Evolutionary conservation across 2,797 vertebrate species (phyloP), one percentile per base, ranked within the genome.

Genomic region (Lutra lutra): DNA sequence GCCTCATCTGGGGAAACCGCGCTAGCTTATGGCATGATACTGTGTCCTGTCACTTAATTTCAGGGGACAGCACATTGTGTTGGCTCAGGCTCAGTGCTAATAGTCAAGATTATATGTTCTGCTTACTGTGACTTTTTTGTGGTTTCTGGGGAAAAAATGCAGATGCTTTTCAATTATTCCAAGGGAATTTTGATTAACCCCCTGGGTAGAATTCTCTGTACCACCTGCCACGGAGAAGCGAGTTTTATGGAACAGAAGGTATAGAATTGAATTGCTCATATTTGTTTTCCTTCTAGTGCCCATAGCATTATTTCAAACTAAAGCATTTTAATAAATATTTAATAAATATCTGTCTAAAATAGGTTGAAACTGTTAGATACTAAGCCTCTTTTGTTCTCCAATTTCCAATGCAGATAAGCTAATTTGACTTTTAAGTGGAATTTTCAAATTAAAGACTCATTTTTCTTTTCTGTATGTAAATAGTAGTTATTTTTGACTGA

Each of bases 81-180:
- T 96, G 90, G 97, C 87, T 89, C 92, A 91, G 96, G 79, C 95
- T 97, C 62, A n/a, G 0, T 46, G 0, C 89, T 97, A 91, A 95
- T 96, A 79, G 92, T 97, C 96, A 92, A 97, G 91, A 94, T 80
- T 58, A 75, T 93, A 73, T 96, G 96, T 96, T 84, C 97, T 97
- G 96, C 97, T 98, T 84, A 60, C 96, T 97, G 94, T 68, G 4
- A 0, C 54, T 80, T 96, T 97, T 97, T 60, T 98, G 95, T 86
- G 85, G 48, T 95, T 97, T 97, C 96, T 96, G 93, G 90, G 80
- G 3, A 1, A 15, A 48, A 95, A 96, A 96, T 96, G 91, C 95
- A 93, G 97, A 98, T 97, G 97, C 95, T 97, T 97, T 97, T 97
- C 96, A 97, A 92, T 98, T 97, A 98, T 98, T 97, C 86, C 82